Evolutionary conservation across 2,113 vertebrate species (phyloP), one percentile per base, ranked within the genome.

Genomic region (Brachypteracias leptosomus): DNA sequence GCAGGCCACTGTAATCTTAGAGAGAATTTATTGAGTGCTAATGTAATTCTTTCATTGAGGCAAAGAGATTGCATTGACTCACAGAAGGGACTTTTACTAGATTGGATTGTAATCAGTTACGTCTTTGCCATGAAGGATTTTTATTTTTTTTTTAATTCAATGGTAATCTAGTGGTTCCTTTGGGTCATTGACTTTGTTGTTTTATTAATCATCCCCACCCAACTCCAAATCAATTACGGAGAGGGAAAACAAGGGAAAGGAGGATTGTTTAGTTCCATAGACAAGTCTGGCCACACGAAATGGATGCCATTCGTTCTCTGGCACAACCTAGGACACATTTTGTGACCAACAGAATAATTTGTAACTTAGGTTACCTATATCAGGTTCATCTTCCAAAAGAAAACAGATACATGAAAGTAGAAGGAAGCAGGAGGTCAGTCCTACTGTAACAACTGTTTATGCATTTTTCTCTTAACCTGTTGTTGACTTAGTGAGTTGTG

Each of bases 61-160:
- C 97, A 96, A 95, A 98, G 98, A 98, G 96, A 97, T 97, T 97
- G 94, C 96, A 97, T 98, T 98, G 97, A 98, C 97, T 98, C 90
- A 90, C 96, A 83, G 94, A 97, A 95, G 77, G 96, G 93, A 98
- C 97, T 98, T 98, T 97, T 96, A 98, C 95, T 98, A 98, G 98
- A 98, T 98, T 98, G 98, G 97, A 98, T 98, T 97, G 96, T 98
- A 98, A 98, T 98, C 98, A 98, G 97, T 98, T 98, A 98, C 90
- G 94, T 95, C 97, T 97, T 97, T 96, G 95, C 95, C 76, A 94
- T 96, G 96, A 97, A 94, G 80, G 82, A 82, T 93, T 91, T 66
- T 77, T 21, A n/a, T 42, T 35, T 96, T 94, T 97, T 95, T 97
- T 93, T 94, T 66, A 96, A 97, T 97, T 97, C 95, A 95, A 44